Conservation (phyloP, 2,113 vertebrate species). For the Sinocyclocheilus grahami region DNA sequence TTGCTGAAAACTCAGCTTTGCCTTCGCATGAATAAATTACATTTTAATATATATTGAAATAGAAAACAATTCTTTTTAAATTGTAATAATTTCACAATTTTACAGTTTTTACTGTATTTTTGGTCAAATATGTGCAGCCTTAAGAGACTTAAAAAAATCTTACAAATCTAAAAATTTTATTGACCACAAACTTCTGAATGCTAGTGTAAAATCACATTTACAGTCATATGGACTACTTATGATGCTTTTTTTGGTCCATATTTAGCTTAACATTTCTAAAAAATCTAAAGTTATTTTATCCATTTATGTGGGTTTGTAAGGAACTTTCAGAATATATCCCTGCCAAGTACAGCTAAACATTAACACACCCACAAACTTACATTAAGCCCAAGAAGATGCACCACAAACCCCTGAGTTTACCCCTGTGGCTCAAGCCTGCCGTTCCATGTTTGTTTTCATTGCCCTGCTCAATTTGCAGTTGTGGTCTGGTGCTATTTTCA, state of each 20-base stretch:
- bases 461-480: conserved; percentile 53
- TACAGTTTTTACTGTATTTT: neutral
- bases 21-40: neutral
- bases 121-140: too few relatives aligned
- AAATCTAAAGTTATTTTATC: neutral
- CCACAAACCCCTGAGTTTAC: conserved; percentile 7
- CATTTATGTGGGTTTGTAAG: neutral
- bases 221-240: neutral
- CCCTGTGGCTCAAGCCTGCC: neutral
- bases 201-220: neutral
- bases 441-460: conserved; percentile 51
- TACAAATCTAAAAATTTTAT: too few relatives aligned
- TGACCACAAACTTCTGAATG: too few relatives aligned
- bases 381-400: conserved; percentile 2
- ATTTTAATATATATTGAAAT: neutral
- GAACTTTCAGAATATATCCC: neutral
- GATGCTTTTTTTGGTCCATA: neutral
- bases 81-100: neutral
- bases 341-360: neutral
- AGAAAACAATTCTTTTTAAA: neutral
- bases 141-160: neutral
- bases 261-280: neutral
- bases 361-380: neutral
- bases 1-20: neutral
- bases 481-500: conserved; percentile 26